These are phyloP conservation scores for Lucinisca nassula DNA, from an alignment of 2,888 invertebrate genomes.

Conservation along the genomic window DNA sequence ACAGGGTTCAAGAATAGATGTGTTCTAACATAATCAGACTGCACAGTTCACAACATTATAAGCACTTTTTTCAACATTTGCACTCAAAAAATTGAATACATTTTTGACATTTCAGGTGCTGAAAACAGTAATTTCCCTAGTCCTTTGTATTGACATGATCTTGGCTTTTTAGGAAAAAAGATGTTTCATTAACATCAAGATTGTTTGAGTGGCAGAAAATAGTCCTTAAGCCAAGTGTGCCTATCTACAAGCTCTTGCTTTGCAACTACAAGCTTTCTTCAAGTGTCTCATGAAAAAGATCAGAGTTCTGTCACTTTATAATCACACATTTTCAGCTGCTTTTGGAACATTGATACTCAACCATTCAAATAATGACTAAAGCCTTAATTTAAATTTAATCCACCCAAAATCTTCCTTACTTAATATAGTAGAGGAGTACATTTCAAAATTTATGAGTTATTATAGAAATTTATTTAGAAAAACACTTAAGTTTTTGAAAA, in stretches of 20 bases:
- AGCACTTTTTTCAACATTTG: neutral
- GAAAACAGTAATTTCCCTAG: neutral
- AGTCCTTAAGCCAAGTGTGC: conserved; percentile 75
- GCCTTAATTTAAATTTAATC: too few species aligned
- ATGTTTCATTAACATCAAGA: conserved; percentile 71
- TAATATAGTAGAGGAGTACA: too few species aligned
- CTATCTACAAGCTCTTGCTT: neutral
- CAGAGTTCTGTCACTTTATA: too few species aligned
- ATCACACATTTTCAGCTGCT: too few species aligned
- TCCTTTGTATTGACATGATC: conserved; percentile 22
- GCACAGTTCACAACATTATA: neutral
- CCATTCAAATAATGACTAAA: too few species aligned
- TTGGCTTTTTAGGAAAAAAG: neutral
- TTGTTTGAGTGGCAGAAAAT: conserved; percentile 75
- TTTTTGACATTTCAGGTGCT: neutral
- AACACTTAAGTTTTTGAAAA: too few species aligned
- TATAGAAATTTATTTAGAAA: too few species aligned
- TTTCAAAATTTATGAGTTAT: too few species aligned
- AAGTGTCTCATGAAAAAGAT: too few species aligned
- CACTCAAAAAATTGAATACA: neutral
- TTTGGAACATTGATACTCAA: too few species aligned
- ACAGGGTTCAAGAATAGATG: neutral
- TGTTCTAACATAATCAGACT: neutral
- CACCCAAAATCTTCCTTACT: too few species aligned
- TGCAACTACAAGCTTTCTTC: neutral